Base-by-base conservation (phyloP, 2,113 vertebrate genomes). In the Penelope pileata region DNA sequence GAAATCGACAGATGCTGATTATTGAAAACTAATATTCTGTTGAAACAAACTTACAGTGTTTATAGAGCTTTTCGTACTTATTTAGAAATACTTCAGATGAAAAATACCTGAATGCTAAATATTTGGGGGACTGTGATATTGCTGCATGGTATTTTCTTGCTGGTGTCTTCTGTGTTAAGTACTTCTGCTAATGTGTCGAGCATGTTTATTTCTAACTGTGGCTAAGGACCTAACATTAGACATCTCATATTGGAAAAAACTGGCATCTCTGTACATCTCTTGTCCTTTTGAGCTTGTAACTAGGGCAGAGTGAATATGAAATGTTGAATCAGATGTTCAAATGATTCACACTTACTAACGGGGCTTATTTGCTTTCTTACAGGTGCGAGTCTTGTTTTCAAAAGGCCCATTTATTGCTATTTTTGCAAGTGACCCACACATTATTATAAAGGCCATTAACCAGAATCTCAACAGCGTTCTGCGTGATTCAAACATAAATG, bases 401-500 rank as follows among this genome's bases (percentile, higher is more conserved):
- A 99, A 99, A 96, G 99, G 99, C 29, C 99, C 99, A 0, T 99
- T 99, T 90, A 99, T 99, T 93, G 99, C 99, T 87, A 98, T 99
- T 96, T 99, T 99, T 96, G 99, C 99, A 56, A 99, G 99, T 70
- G 99, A 99, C 83, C 99, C 99, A 4, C 99, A 99, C 88, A 99
- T 99, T 62, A 99, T 99, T 75, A 99, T 99, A 91, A 99, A 99
- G 96, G 99, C 99, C 43, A 99, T 99, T 96, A 99, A 99, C 97
- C 99, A 99, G 97, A 99, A 99, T 97, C 99, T 99, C 78, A 99
- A 99, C 94, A 99, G 99, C 11, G 99, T 99, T 86, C 98, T 99
- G 8, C 98, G 99, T 36, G 99, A 99, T 94, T 99, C 99, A 36
- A 99, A 99, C 97, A 99, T 99, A 96, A 99, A 99, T 9, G 99